These are phyloP conservation scores for Latheticus oryzae DNA, from an alignment of 2,888 invertebrate species.

Conservation along the genomic window DNA sequence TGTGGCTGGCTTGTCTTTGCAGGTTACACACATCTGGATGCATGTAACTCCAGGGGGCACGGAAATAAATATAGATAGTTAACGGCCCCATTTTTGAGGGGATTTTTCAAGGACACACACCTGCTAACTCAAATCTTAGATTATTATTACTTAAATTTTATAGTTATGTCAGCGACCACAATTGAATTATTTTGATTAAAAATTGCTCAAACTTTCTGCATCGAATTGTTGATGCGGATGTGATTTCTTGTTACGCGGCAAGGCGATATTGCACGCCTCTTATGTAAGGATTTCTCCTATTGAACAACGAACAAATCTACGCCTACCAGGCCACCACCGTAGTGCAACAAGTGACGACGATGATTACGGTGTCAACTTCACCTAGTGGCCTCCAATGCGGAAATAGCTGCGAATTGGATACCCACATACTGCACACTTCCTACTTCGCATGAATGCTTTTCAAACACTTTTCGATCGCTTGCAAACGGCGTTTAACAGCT, in stretches of 20 bases:
- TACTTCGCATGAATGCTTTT: slow-evolving; percentile 21
- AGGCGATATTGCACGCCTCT: slow-evolving; percentile 37
- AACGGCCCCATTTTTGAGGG: not conserved
- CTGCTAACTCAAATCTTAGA: no score
- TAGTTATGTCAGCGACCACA: no score
- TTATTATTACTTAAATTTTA: no score
- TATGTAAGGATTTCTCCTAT: slow-evolving; percentile 41
- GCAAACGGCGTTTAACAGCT: slow-evolving; percentile 4
- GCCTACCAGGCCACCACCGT: slow-evolving; percentile 32
- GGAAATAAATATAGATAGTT: slow-evolving; percentile 28
- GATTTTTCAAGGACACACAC: slow-evolving; percentile 12
- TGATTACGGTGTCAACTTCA: slow-evolving; percentile 27
- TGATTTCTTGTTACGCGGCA: slow-evolving; percentile 37
- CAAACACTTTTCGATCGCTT: slow-evolving; percentile 1
- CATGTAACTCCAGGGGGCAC: slow-evolving; percentile 44
- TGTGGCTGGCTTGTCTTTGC: slow-evolving; percentile 54
- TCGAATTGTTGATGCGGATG: slow-evolving; percentile 32
- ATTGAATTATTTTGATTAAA: no score
- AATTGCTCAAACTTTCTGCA: no score
- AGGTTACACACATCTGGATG: slow-evolving; percentile 55
- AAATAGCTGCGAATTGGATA: slow-evolving; percentile 31
- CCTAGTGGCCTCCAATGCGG: slow-evolving; percentile 30
- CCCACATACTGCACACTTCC: slow-evolving; percentile 40
- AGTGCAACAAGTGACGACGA: slow-evolving; percentile 39
- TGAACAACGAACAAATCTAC: no score